Conservation (phyloP, 2,797 vertebrate genomes). For the Sebastes melanostomus region DNA sequence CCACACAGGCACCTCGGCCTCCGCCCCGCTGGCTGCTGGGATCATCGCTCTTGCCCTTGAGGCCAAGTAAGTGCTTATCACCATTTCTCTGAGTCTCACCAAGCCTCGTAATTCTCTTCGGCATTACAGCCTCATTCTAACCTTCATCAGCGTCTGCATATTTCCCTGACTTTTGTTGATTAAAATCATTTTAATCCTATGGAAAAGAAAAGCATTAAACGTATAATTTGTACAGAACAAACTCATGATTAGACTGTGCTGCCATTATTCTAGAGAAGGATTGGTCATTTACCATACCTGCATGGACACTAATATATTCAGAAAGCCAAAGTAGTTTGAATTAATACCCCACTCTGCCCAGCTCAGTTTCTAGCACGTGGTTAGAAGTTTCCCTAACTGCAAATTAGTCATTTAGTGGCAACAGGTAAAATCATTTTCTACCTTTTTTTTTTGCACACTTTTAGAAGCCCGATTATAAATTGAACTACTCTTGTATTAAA, state of each 20-base stretch:
- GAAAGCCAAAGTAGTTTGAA: not conserved
- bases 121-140: slow-evolving; percentile 3
- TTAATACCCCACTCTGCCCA: slow-evolving; percentile 6
- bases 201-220: not conserved
- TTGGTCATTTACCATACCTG: not conserved
- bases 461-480: not conserved
- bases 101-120: slow-evolving; percentile 1
- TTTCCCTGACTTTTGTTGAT: not conserved
- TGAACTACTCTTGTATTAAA: not conserved
- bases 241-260: not conserved
- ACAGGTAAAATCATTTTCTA: not conserved
- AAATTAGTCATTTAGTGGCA: slow-evolving; percentile 5
- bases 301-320: not conserved
- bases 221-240: not conserved
- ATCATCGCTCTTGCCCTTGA: slow-evolving; percentile 97
- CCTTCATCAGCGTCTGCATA: not conserved
- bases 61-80: slow-evolving; percentile 79
- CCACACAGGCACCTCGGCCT: slow-evolving; percentile 97
- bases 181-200: not conserved
- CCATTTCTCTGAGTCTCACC: slow-evolving; percentile 9
- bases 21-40: slow-evolving; percentile 94
- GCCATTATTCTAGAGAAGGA: slow-evolving; percentile 1
- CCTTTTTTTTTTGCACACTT: not conserved
- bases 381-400: not conserved
- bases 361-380: slow-evolving; percentile 5